Conservation (phyloP, 2,888 invertebrate species). For the Hartigia nigra region DNA sequence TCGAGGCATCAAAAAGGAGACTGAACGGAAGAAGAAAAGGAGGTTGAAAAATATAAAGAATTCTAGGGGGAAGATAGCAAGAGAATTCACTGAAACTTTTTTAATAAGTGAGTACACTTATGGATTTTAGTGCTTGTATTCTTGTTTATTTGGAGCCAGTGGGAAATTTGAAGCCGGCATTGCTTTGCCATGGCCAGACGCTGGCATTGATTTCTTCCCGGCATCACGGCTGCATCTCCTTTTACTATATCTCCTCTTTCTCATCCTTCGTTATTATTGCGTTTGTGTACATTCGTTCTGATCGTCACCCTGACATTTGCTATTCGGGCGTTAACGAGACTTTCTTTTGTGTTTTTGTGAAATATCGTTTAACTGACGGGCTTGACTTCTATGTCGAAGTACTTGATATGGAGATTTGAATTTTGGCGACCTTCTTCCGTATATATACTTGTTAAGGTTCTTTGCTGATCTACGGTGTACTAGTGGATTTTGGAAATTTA, state of each 20-base stretch:
- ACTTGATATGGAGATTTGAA: not conserved
- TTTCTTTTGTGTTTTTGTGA: not conserved
- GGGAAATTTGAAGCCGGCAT: not conserved
- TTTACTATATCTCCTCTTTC: not conserved
- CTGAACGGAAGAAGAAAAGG: not conserved
- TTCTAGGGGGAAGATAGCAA: not conserved
- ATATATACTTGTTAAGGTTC: not conserved
- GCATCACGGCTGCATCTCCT: constrained; percentile 29
- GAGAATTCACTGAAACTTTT: not conserved
- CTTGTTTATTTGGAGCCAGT: not conserved
- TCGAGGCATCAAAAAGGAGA: not conserved
- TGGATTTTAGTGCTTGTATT: not conserved
- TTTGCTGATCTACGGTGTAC: no score
- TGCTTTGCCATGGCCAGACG: constrained; percentile 41
- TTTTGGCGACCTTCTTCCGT: not conserved
- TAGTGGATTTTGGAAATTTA: not conserved
- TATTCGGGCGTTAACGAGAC: not conserved
- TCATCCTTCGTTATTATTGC: not conserved
- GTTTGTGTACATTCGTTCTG: not conserved
- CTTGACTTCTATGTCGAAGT: not conserved
- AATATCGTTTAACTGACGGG: not conserved
- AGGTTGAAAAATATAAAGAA: not conserved
- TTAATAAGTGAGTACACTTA: not conserved
- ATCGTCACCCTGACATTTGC: not conserved
- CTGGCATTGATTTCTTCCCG: constrained; percentile 53